A percentile compares a stretch with the other conserved stretches of the same genome.
Conservation (phyloP, 2,113 vertebrate genomes). For the Cephalopterus ornatus region DNA sequence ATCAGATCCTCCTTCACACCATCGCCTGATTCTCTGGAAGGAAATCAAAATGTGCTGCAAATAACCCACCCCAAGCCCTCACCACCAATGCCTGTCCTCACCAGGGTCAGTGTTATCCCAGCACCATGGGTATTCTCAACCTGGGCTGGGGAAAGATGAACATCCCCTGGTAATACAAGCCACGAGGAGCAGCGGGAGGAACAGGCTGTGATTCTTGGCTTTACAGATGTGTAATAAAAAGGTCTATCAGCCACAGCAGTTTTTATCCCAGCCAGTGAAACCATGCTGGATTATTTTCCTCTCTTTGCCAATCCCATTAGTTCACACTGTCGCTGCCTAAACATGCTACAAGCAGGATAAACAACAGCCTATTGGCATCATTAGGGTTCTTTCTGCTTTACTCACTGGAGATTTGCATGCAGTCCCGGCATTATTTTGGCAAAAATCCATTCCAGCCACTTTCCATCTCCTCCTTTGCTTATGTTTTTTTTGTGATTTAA, state of each 20-base stretch:
- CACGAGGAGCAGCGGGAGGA: not conserved
- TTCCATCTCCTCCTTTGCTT: not conserved
- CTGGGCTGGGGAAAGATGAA: not conserved
- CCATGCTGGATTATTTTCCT: not conserved
- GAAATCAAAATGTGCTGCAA: not conserved
- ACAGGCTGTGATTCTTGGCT: accelerated
- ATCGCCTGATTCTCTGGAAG: not conserved
- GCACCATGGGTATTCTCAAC: not conserved
- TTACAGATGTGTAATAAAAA: not conserved
- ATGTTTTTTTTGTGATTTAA: accelerated
- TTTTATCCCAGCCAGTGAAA: not conserved
- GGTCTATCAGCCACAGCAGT: accelerated
- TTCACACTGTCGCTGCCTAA: accelerated
- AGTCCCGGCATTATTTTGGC: not conserved
- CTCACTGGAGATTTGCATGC: not conserved
- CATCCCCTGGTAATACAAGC: not conserved
- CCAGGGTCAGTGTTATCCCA: not conserved
- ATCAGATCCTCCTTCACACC: not conserved
- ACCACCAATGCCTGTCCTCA: not conserved
- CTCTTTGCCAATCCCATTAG: not conserved
- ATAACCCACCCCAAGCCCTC: not conserved
- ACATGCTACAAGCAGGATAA: not conserved
- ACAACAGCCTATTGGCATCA: accelerated
- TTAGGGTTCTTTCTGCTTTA: not conserved
- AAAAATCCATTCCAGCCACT: not conserved